Base-by-base conservation (phyloP, 1,140 invertebrate genomes). In the Rhagoletis zephyria region DNA sequence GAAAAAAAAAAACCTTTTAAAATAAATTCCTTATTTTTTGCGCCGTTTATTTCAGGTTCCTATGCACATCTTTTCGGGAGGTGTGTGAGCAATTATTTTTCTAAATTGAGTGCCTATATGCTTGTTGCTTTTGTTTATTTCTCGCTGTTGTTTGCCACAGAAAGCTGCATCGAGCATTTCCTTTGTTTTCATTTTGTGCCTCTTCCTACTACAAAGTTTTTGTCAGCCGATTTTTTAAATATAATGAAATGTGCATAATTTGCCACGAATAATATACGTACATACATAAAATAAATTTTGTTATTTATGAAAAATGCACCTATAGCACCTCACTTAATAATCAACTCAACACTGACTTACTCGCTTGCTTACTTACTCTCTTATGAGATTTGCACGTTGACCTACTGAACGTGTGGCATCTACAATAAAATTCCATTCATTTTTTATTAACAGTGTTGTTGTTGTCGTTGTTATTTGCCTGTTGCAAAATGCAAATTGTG, bases 401-500 rank as follows among this genome's bases (percentile, higher is more conserved):
- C 74, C 74, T 81, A 81, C 74, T 81, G 74, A 81, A 81, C 70
- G 48, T 77, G 70, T 77, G 70, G 70, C 70, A 77, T 56, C 45
- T 51, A 51, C 48, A 19, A 16, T 16, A 7, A 3, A 81, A 81
- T 81, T 56, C 74, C n/a, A 81, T 81, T 56, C 42, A 9, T 42
- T 81, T 42, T 81, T 19, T 81, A 4, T 56, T 81, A 30, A 30
- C 30, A 30, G 30, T 56, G 74, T 1, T 56, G 14, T 10, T 63
- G 12, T 30, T 59, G 6, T 81, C 56, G 19, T 81, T 56, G n/a
- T 2, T 81, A 5, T 56, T 56, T 9, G 30, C 56, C 56, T 16
- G 16, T 81, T 42, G 16, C 3, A 56, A 77, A 81, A 81, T 81
- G 74, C 16, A 81, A 81, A 81, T 81, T 81, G 74, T 48, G 74